Conservation (phyloP, 1,140 invertebrate species). For the Bicyclus anynana region DNA sequence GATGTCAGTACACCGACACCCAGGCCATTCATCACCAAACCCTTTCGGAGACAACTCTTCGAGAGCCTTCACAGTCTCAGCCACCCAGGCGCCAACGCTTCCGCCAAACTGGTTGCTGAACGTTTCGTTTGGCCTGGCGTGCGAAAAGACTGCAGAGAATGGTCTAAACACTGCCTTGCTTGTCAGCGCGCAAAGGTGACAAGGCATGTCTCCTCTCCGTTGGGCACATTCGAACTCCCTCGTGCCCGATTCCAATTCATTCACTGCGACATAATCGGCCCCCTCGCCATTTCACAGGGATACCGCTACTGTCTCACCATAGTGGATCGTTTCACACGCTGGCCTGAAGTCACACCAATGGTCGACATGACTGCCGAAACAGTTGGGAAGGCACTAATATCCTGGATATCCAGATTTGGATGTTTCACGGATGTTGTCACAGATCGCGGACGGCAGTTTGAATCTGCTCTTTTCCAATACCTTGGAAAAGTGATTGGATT, state of each 20-base stretch:
- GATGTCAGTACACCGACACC: too few relatives aligned
- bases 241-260: conserved; percentile 10
- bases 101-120: conserved; percentile 12
- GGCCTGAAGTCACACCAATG: conserved; percentile 21
- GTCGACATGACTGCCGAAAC: conserved; percentile 20
- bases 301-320: conserved; percentile 20
- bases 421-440: conserved; percentile 14
- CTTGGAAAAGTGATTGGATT: conserved; percentile 7
- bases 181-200: conserved; percentile 21
- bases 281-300: conserved; percentile 13
- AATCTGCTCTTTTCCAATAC: conserved; percentile 16
- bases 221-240: conserved; percentile 9
- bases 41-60: neutral
- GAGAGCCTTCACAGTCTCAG: conserved; percentile 3
- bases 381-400: conserved; percentile 12
- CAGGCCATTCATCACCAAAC: conserved; percentile 7
- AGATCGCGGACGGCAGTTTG: conserved; percentile 20
- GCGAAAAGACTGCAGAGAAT: conserved; percentile 18
- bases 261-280: conserved; percentile 17
- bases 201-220: conserved; percentile 17
- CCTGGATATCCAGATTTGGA: conserved; percentile 20
- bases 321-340: conserved; percentile 12
- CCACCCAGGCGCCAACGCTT: too few relatives aligned
- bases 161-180: conserved; percentile 11
- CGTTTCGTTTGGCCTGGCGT: conserved; percentile 23